Conservation (phyloP, 1,140 invertebrate genomes). For the Brachionus angularis region DNA sequence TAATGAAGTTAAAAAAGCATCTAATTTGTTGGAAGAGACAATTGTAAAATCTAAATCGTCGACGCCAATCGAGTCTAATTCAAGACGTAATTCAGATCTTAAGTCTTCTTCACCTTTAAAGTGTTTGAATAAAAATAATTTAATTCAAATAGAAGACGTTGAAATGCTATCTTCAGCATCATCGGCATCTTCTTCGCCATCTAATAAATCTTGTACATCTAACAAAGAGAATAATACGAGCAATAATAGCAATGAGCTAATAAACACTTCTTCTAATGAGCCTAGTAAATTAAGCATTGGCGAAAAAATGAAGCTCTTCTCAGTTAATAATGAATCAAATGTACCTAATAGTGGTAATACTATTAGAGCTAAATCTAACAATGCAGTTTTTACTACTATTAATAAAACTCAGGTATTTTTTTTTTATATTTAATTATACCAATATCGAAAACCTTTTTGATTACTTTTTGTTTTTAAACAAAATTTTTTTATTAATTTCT, state of each 20-base stretch:
- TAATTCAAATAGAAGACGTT: conserved; percentile 18
- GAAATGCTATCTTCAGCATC: conserved; percentile 14
- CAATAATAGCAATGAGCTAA: neutral
- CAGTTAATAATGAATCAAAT: neutral
- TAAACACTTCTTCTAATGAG: no score
- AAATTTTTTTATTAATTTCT: no score
- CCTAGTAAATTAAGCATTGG: conserved; percentile 37
- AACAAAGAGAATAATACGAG: conserved; percentile 25
- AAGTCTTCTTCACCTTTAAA: conserved; percentile 15
- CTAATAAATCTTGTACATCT: no score
- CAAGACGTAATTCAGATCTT: conserved; percentile 12
- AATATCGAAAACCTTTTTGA: no score
- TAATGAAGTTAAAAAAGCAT: neutral
- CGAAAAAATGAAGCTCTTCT: conserved; percentile 39
- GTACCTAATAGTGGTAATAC: neutral
- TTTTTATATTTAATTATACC: no score
- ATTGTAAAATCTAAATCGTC: neutral
- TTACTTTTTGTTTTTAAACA: no score
- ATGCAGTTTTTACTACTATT: no score
- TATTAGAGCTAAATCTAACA: neutral
- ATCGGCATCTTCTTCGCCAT: no score
- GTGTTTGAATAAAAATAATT: neutral
- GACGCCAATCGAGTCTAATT: neutral
- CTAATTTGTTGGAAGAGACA: neutral
- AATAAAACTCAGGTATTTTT: no score